Base-by-base conservation (phyloP, 2,797 vertebrate species). In the Chiroxiphia lanceolata region DNA sequence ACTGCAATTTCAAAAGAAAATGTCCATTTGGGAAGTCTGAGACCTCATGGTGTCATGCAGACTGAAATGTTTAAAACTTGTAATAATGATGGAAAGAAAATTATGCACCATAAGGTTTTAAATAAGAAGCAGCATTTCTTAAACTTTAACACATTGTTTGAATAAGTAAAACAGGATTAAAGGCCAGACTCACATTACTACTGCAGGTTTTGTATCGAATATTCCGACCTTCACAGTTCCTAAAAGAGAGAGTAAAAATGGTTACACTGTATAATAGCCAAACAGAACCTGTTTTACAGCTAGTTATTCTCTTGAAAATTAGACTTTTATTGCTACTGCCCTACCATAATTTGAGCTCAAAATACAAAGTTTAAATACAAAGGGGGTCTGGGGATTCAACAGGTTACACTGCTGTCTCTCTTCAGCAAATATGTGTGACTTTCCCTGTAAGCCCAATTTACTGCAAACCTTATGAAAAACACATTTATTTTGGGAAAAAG, bases 121-220 rank as follows among this genome's bases (percentile, higher is more conserved):
- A 72, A 80, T 22, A 83, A 76, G 51, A 56, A 94, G 76, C 53
- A 64, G 38, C 26, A 56, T 65, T 89, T 90, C 80, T 94, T 91
- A 90, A 95, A 92, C 44, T 80, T 82, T 83, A 89, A 91, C 80
- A 94, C 64, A 56, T 94, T 95, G 72, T 80, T 91, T 93, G 83
- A 96, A 87, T 78, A 88, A 95, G 80, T 92, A 59, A 91, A 92
- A 89, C 33, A 88, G 92, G 61, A 94, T 94, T 95, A 81, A 78
- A 94, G 47, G 56, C 74, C 74, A 95, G 70, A 98, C 98, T 98
- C 97, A 98, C 98, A 44, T 98, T 98, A 97, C 98, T 99, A 97
- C 99, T 99, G 98, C 99, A 99, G 42, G 98, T 99, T 98, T 98
- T 98, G 97, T 99, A 99, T 51, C 99, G 98, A 96, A 99, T 99